These are phyloP conservation scores for Larimichthys polyactis DNA, from an alignment of 2,113 vertebrate genomes.

Conservation along the genomic window DNA sequence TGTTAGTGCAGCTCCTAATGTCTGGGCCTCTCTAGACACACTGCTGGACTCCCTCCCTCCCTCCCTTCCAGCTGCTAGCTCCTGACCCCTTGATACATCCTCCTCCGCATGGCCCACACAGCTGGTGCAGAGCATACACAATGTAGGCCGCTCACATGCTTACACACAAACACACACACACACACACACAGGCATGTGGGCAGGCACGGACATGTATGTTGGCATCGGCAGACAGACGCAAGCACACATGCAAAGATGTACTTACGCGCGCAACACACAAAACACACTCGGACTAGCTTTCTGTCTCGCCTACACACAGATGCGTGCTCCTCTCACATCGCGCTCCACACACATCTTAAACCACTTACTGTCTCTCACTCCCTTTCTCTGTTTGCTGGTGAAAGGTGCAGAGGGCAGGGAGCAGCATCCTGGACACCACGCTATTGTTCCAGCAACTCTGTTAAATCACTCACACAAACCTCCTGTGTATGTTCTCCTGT, in stretches of 20 bases:
- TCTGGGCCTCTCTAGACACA: constrained; percentile 53
- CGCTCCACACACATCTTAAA: constrained; percentile 80
- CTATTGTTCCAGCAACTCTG: constrained; percentile 69
- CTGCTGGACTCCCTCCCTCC: constrained; percentile 58
- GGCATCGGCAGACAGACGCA: neutral
- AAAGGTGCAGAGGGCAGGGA: constrained; percentile 74
- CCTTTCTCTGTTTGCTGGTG: constrained; percentile 80
- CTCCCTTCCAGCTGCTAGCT: constrained; percentile 70
- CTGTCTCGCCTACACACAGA: constrained; percentile 40
- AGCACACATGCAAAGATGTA: neutral
- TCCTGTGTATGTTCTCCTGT: constrained; percentile 39
- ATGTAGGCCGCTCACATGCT: constrained; percentile 84
- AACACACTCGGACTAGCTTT: constrained; percentile 20
- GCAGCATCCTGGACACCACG: constrained; percentile 39
- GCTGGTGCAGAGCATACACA: constrained; percentile 61
- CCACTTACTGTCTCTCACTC: constrained; percentile 88
- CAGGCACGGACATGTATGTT: constrained; percentile 31
- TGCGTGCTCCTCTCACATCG: constrained; percentile 13
- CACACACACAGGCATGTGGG: constrained; percentile 79
- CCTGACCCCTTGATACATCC: constrained; percentile 72
- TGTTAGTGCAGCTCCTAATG: constrained; percentile 56
- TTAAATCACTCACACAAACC: constrained; percentile 57
- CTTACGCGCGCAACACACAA: neutral
- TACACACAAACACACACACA: constrained; percentile 80
- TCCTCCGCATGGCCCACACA: constrained; percentile 76